These are phyloP conservation scores for Amphipyra berbera DNA, from an alignment of 2,888 invertebrate genomes.

Conservation along the genomic window DNA sequence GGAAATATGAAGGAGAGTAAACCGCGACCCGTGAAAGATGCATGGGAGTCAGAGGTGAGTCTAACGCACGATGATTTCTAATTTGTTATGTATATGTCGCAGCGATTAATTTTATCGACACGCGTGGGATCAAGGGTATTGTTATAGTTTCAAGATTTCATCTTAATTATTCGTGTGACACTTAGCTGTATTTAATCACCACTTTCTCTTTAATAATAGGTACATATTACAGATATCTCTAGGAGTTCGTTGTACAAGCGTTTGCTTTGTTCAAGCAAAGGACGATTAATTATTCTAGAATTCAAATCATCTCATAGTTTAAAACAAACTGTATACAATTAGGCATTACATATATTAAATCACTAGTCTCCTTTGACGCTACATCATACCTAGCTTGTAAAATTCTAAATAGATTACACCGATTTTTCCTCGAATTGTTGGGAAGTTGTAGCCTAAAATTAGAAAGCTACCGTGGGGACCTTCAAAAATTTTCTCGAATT, in stretches of 20 bases:
- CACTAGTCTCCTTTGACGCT: too few species aligned
- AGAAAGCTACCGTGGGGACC: too few species aligned
- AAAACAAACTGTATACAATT: too few species aligned
- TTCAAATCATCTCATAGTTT: too few species aligned
- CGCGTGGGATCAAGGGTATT: slow-evolving; percentile 70
- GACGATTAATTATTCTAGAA: too few species aligned
- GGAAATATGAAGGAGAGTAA: slow-evolving; percentile 87
- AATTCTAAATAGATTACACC: too few species aligned
- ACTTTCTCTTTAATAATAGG: slow-evolving; percentile 70
- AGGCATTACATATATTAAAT: too few species aligned
- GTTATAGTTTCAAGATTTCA: slow-evolving; percentile 72
- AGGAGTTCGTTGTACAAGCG: slow-evolving; percentile 19
- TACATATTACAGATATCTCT: slow-evolving; percentile 26
- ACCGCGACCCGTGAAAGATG: slow-evolving; percentile 81
- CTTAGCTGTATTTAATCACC: slow-evolving; percentile 64
- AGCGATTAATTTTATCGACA: slow-evolving; percentile 53
- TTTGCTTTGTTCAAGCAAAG: background rate
- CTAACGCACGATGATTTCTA: slow-evolving; percentile 65
- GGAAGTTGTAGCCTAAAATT: too few species aligned
- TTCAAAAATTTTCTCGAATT: too few species aligned
- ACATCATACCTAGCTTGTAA: too few species aligned
- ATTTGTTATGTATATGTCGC: slow-evolving; percentile 66
- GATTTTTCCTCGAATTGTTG: too few species aligned
- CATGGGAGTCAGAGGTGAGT: slow-evolving; percentile 88
- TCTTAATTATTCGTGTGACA: slow-evolving; percentile 76